Evolutionary conservation across 2,797 vertebrate genomes (phyloP), one percentile per base, ranked within the genome.

Genomic region (Sciaenops ocellatus): DNA sequence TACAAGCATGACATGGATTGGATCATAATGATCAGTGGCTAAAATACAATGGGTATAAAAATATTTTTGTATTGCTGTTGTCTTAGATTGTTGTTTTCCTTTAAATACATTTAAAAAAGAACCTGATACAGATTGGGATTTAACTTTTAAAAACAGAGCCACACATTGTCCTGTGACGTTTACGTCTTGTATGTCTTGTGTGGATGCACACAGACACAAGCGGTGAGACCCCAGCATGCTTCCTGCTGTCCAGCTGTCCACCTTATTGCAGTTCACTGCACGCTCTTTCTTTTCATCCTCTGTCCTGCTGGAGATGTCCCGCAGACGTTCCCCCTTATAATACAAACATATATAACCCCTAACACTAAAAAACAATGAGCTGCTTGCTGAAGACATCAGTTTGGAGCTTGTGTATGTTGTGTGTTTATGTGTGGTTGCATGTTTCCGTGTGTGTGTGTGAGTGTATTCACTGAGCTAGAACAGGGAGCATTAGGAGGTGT

Each of bases 161-260:
- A 67, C 80, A 67, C 71, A 65, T 80, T 89, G 85, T 90, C 73
- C 79, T 73, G 54, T 84, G 82, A 81, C 61, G 77, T 86, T 86
- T 88, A 86, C 60, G 62, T 82, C 85, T 68, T 73, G 76, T 78
- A 71, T 76, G 79, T 38, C 85, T 79, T 91, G 87, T 89, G 80
- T 90, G 77, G 82, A 89, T 85, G 87, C 87, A 90, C 88, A 90
- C 80, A 87, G 87, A 92, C 93, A 91, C 85, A 88, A 82, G 85
- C 84, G 38, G 38, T 81, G 78, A 86, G 81, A 92, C 79, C 80
- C 78, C 79, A 76, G 88, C 88, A 67, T 85, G 87, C 80, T 88
- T 89, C 82, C 85, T 95, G 94, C 93, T 93, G 93, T 93, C 94
- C 94, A 95, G 94, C 93, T 95, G 94, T 94, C 94, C 93, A 92